phyloP scores from a whole-genome alignment of 1,140 invertebrate species.

The Caenorhabditis brenneri region DNA sequence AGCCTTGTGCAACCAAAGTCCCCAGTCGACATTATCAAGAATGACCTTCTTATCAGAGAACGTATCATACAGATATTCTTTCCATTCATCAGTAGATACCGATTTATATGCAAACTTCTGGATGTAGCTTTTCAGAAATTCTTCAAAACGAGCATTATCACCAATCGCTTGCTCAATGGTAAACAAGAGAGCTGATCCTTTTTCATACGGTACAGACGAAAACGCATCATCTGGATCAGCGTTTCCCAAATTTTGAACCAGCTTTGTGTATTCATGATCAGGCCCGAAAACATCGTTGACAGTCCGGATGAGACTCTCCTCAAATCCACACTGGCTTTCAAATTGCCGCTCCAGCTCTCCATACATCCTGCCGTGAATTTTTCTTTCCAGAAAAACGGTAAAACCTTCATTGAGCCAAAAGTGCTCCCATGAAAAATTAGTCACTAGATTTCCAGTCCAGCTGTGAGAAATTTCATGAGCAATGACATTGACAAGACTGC shows the following conservation, averaged over 20 bases:
- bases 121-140: slow-evolving; percentile 84
- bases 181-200: slow-evolving; percentile 85
- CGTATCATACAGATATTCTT: slow-evolving; percentile 80
- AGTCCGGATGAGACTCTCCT: slow-evolving; percentile 72
- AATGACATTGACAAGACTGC: slow-evolving; percentile 84
- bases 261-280: slow-evolving; percentile 76
- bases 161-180: slow-evolving; percentile 85
- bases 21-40: slow-evolving; percentile 79
- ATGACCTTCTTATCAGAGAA: slow-evolving; percentile 76
- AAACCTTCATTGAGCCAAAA: slow-evolving; percentile 98
- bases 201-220: slow-evolving; percentile 87
- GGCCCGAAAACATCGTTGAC: slow-evolving; percentile 73
- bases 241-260: slow-evolving; percentile 81
- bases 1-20: slow-evolving; percentile 81
- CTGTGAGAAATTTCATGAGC: slow-evolving; percentile 94
- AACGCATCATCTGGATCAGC: slow-evolving; percentile 91
- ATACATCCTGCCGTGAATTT: slow-evolving; percentile 79
- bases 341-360: slow-evolving; percentile 73
- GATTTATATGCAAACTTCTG: slow-evolving; percentile 83
- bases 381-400: slow-evolving; percentile 88
- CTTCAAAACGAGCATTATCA: slow-evolving; percentile 82
- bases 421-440: slow-evolving; percentile 88
- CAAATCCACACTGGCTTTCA: slow-evolving; percentile 77
- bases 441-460: slow-evolving; percentile 94
- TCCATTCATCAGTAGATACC: slow-evolving; percentile 83